A percentile compares a stretch with the other conserved stretches of the same genome.
Conservation (phyloP, 53 echinoderm and acorn worm species). For the Temnopleurus reevesii region DNA sequence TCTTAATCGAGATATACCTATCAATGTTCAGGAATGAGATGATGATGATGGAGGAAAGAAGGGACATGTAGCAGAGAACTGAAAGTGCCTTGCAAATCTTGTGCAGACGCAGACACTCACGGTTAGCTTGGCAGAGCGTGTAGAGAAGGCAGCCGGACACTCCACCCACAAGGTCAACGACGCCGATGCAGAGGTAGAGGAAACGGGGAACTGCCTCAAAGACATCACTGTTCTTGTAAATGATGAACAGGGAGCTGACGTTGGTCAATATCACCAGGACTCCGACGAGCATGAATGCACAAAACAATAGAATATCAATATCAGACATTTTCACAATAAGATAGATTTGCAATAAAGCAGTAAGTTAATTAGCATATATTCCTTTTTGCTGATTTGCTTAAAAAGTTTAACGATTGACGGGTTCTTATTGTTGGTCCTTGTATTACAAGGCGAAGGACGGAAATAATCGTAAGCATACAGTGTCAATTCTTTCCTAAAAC, state of each 20-base stretch:
- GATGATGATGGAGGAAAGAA: background rate
- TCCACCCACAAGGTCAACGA: background rate
- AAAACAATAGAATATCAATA: background rate
- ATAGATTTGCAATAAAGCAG: no score
- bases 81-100: no score
- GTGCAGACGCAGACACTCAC: background rate
- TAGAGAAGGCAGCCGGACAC: background rate
- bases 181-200: background rate
- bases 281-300: background rate
- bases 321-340: background rate
- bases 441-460: no score
- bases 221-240: background rate
- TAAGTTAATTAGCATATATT: no score
- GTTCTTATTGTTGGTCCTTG: no score
- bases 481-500: no score
- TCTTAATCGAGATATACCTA: background rate
- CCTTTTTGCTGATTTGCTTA: no score
- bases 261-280: background rate
- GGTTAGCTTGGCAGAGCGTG: background rate
- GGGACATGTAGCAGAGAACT: background rate
- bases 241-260: background rate
- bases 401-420: no score
- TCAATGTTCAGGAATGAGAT: background rate
- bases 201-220: background rate
- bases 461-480: no score